phyloP scores from a whole-genome alignment of 1,140 invertebrate species.

The Neodiprion virginianus region DNA sequence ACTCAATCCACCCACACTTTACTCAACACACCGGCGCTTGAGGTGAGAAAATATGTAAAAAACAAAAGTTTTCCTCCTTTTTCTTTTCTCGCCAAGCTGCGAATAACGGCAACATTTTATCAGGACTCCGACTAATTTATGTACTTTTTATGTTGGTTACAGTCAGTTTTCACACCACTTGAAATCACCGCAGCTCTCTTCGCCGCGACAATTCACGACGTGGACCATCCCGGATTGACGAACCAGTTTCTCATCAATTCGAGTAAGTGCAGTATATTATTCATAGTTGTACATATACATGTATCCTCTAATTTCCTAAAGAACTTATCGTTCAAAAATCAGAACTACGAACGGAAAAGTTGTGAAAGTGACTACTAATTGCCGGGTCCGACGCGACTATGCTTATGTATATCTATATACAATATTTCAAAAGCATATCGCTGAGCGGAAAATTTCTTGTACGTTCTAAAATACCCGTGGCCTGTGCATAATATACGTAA shows the following conservation, averaged over 20 bases:
- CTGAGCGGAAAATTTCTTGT: no score
- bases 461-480: no score
- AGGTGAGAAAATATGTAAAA: conserved; percentile 63
- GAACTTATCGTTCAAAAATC: conserved; percentile 12
- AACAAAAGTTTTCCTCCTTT: not conserved
- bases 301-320: not conserved
- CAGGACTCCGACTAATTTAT: not conserved
- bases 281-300: not conserved
- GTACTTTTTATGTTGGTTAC: conserved; percentile 38
- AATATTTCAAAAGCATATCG: no score
- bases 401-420: not conserved
- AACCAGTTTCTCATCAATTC: conserved; percentile 98
- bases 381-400: not conserved
- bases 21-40: conserved; percentile 92
- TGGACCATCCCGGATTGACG: conserved; percentile 98
- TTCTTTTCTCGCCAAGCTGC: not conserved
- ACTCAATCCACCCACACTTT: conserved; percentile 95
- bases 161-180: conserved; percentile 91
- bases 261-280: conserved; percentile 62
- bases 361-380: not conserved
- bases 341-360: conserved; percentile 23
- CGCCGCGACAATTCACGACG: conserved; percentile 97
- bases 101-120: not conserved
- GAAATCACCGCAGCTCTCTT: conserved; percentile 97
- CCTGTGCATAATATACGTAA: no score